Conservation (phyloP, 2,113 vertebrate species). For the Petromus typicus region DNA sequence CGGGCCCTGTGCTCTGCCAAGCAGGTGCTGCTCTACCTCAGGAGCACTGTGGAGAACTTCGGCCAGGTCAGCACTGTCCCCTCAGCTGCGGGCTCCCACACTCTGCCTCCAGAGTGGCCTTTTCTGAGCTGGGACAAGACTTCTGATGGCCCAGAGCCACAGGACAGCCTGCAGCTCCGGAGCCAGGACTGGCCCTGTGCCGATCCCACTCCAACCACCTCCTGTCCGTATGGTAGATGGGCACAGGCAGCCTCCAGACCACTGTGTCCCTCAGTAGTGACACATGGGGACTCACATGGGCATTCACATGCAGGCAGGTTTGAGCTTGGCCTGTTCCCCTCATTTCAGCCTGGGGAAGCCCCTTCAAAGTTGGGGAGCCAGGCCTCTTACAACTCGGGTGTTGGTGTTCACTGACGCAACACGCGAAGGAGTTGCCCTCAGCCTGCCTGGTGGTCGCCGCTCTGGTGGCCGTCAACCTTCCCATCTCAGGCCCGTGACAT, state of each 20-base stretch:
- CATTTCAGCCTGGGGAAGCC: background rate
- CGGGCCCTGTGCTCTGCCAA: constrained; percentile 86
- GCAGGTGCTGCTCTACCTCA: constrained; percentile 93
- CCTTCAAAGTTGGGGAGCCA: background rate
- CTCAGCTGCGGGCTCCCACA: fast-evolving
- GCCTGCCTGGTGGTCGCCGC: background rate
- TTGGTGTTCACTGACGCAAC: fast-evolving
- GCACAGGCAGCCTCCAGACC: too few relatives aligned
- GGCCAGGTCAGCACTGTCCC: constrained; percentile 84
- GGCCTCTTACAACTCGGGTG: background rate
- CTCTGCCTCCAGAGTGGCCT: background rate
- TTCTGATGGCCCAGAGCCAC: background rate
- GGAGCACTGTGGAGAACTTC: constrained; percentile 90
- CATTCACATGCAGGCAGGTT: fast-evolving
- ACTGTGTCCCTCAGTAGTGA: fast-evolving
- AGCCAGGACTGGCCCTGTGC: fast-evolving
- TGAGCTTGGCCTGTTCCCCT: background rate
- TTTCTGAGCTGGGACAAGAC: fast-evolving
- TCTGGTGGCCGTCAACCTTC: background rate
- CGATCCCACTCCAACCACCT: fast-evolving
- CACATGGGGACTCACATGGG: fast-evolving
- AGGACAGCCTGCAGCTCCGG: background rate
- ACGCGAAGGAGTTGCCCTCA: background rate
- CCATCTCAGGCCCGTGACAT: background rate
- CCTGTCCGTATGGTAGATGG: background rate